A percentile compares a stretch with the other conserved stretches of the same genome.
Conservation (phyloP, 2,797 vertebrate genomes). For the Antrozous pallidus region DNA sequence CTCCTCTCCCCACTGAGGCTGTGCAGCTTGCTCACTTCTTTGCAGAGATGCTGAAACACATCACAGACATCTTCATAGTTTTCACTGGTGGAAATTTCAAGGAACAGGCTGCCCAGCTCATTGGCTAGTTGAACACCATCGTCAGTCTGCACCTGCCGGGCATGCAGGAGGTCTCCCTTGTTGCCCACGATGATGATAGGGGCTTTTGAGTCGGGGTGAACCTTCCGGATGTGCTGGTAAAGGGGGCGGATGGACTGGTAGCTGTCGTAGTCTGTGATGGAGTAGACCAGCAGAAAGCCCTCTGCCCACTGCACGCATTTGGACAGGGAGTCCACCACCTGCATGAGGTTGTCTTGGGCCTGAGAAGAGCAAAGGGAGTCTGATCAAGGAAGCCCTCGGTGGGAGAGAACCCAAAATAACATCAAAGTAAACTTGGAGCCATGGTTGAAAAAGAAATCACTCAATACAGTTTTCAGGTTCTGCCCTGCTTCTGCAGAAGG, state of each 20-base stretch:
- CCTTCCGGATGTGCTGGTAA: slow-evolving; percentile 84
- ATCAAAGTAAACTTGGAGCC: background rate
- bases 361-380: slow-evolving; percentile 36
- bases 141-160: slow-evolving; percentile 83
- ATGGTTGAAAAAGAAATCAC: background rate
- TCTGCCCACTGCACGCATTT: slow-evolving; percentile 85
- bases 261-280: slow-evolving; percentile 86
- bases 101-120: slow-evolving; percentile 85
- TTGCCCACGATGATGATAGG: slow-evolving; percentile 86
- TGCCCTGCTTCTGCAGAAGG: background rate
- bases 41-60: slow-evolving; percentile 87
- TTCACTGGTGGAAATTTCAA: slow-evolving; percentile 87
- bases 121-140: slow-evolving; percentile 85
- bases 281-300: slow-evolving; percentile 87
- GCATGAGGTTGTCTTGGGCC: slow-evolving; percentile 79
- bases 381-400: background rate
- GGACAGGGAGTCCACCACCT: slow-evolving; percentile 79
- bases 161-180: slow-evolving; percentile 86
- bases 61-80: slow-evolving; percentile 84
- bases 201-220: slow-evolving; percentile 81
- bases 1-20: slow-evolving; percentile 76
- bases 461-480: background rate
- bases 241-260: slow-evolving; percentile 84
- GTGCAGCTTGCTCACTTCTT: slow-evolving; percentile 85
- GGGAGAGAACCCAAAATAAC: background rate